phyloP scores from a whole-genome alignment of 2,797 vertebrate species.

The Coregonus suidteri region DNA sequence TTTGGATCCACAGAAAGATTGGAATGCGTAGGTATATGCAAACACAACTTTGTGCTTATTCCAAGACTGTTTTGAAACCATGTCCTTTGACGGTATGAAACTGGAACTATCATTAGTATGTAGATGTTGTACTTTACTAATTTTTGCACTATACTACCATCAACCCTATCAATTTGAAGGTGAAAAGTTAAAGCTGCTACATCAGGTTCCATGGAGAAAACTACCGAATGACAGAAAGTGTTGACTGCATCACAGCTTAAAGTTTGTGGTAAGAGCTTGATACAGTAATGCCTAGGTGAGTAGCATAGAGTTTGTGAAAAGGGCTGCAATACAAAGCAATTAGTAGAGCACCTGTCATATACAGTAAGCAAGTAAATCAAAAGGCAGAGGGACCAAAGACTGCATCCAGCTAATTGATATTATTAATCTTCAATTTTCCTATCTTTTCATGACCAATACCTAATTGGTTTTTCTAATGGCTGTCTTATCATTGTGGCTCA shows the following conservation, averaged over 20 bases:
- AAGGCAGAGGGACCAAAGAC: not conserved
- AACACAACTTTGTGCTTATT: conserved; percentile 39
- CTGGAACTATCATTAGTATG: conserved; percentile 71
- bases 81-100: conserved; percentile 66
- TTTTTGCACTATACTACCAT: conserved; percentile 69
- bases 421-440: not conserved
- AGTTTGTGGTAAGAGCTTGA: not conserved
- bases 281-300: not conserved
- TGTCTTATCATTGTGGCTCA: conserved; percentile 1
- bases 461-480: not conserved
- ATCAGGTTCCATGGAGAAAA: conserved; percentile 6
- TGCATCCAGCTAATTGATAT: not conserved
- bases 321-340: not conserved
- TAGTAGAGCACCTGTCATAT: not conserved
- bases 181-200: conserved; percentile 67
- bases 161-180: conserved; percentile 50
- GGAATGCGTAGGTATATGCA: conserved; percentile 36
- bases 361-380: not conserved
- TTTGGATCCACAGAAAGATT: conserved; percentile 49
- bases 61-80: conserved; percentile 60
- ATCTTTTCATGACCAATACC: not conserved
- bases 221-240: not conserved
- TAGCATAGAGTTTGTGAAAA: not conserved
- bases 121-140: conserved; percentile 57
- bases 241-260: not conserved